Evolutionary conservation across 2,888 invertebrate species (phyloP), one percentile per base, ranked within the genome.

Genomic region (Micoletzkya japonica): DNA sequence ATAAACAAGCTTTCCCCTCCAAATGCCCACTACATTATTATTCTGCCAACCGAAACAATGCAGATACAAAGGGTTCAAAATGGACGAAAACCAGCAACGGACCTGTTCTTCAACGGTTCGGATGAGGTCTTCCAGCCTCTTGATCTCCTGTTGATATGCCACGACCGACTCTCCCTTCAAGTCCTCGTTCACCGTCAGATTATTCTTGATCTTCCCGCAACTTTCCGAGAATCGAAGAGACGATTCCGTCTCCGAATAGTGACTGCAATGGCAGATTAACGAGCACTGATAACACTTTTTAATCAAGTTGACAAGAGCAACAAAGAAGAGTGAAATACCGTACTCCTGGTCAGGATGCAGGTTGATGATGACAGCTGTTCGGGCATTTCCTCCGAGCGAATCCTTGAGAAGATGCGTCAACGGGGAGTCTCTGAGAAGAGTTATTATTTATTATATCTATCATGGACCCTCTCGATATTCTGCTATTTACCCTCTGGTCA

Each of bases 351-450:
- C 86, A 24, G 87, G 86, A 77, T 87, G 87, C 10, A 87, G 81
- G 74, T 87, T 87, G 7, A 87, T 87, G 50, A 87, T 84, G 44
- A 87, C 86, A 44, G 84, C 85, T 7, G 87, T 87, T 71, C 86
- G 85, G 4, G 87, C 85, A 76, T 87, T 87, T 17, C 87, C 87
- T 58, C 87, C 87, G 3, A 87, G 78, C 2, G 87, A 87, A 77
- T 87, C 87, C 84, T 86, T 78, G 26, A 87, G 81, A 10, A 87
- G 81, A 66, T 86, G 87, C n/a, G 86, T 87, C 2, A 87, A 82
- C 61, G 85, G 83, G 0, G 87, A 87, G 70, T 87, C 87, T 28
- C 87, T 80, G 78, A 86, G n/a, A 1, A 32, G 10, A 57, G 14
- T 0, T 6, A 36, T 10, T 10, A 39, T 10, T 17, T 39, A 39